Percentiles rank a stretch among this genome's conserved stretches.
Conservation (phyloP, 2,113 vertebrate species). For the Tachysurus fulvidraco region DNA sequence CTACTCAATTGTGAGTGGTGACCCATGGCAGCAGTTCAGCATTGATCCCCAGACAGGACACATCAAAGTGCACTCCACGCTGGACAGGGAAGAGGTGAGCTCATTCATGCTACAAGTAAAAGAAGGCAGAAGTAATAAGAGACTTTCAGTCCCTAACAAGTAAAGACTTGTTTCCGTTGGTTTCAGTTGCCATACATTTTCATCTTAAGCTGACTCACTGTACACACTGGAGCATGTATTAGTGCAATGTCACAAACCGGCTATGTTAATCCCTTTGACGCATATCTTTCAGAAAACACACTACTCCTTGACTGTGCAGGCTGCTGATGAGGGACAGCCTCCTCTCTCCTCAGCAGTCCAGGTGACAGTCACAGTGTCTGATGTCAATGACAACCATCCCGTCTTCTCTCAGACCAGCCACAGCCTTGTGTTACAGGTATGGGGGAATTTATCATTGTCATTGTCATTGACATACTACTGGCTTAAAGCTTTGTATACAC, state of each 20-base stretch:
- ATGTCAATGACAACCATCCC: slow-evolving; percentile 93
- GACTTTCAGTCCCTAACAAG: background rate
- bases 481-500: slow-evolving; percentile 1
- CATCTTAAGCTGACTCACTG: slow-evolving; percentile 9
- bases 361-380: slow-evolving; percentile 77
- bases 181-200: background rate
- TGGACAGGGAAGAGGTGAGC: slow-evolving; percentile 93
- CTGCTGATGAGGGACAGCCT: slow-evolving; percentile 82
- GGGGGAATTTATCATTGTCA: background rate
- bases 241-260: background rate
- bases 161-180: slow-evolving; percentile 8
- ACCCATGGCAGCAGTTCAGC: slow-evolving; percentile 81
- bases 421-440: slow-evolving; percentile 85
- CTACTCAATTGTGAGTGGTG: slow-evolving; percentile 85
- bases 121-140: background rate
- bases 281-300: slow-evolving; percentile 75
- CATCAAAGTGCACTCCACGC: slow-evolving; percentile 76
- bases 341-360: slow-evolving; percentile 78
- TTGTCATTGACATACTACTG: slow-evolving; percentile 2
- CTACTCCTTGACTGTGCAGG: slow-evolving; percentile 86
- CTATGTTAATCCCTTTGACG: slow-evolving; percentile 24
- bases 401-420: slow-evolving; percentile 91
- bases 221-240: background rate
- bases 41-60: slow-evolving; percentile 83
- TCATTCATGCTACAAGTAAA: background rate